phyloP scores from a whole-genome alignment of 2,113 vertebrate genomes.

The Nyctereutes procyonoides region DNA sequence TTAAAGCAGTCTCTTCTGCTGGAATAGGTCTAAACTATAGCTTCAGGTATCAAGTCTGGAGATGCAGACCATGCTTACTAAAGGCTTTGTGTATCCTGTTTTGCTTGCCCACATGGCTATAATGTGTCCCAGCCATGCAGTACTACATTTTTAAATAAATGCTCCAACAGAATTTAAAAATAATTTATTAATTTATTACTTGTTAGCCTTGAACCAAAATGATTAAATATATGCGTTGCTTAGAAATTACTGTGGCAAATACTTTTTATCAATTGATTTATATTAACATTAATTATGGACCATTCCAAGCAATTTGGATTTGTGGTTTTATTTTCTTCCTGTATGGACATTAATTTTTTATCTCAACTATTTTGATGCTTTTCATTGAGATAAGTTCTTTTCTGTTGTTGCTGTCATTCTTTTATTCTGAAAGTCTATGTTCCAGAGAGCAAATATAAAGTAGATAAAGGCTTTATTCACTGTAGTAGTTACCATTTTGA shows the following conservation, averaged over 20 bases:
- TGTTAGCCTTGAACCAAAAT: not conserved
- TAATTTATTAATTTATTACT: not conserved
- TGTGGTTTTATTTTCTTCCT: slow-evolving; percentile 1
- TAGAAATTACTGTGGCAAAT: slow-evolving; percentile 6
- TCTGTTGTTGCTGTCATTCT: not conserved
- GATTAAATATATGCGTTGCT: not conserved
- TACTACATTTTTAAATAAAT: not conserved
- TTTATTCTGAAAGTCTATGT: not conserved
- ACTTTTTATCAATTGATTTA: not conserved
- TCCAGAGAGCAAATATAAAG: not conserved
- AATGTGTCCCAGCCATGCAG: not conserved
- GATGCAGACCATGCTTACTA: not conserved
- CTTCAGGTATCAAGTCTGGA: not conserved
- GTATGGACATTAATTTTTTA: not conserved
- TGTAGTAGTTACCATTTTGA: not conserved
- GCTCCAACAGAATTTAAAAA: not conserved
- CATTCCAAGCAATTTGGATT: not conserved
- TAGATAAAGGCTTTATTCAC: not conserved
- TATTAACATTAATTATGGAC: slow-evolving; percentile 12
- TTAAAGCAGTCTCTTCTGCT: not conserved
- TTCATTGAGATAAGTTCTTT: not conserved
- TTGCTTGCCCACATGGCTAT: not conserved
- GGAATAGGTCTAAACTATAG: not conserved
- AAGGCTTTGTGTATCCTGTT: not conserved
- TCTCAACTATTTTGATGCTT: not conserved